phyloP scores from a whole-genome alignment of 2,113 vertebrate species.

The Dipodomys spectabilis region DNA sequence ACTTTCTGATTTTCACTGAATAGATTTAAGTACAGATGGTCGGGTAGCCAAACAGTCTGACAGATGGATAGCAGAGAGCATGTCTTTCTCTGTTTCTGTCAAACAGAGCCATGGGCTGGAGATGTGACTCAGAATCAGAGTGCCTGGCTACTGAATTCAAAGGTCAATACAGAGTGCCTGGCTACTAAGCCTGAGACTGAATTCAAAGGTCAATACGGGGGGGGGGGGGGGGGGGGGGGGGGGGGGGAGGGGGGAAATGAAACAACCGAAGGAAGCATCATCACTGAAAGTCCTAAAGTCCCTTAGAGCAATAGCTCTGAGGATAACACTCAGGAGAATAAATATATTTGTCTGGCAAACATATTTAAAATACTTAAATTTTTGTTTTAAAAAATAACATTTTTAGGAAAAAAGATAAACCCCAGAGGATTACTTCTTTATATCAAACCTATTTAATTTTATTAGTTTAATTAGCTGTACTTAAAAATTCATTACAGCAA shows the following conservation, averaged over 20 bases:
- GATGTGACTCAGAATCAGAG: too few species aligned
- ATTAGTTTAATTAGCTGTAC: slow-evolving; percentile 25
- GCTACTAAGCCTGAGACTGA: too few species aligned
- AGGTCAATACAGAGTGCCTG: too few species aligned
- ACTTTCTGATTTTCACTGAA: slow-evolving; percentile 53
- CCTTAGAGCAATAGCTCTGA: slow-evolving; percentile 48
- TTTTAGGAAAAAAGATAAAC: slow-evolving; percentile 15
- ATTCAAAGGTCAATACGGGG: too few species aligned
- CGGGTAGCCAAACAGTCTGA: not conserved
- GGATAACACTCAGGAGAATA: not conserved
- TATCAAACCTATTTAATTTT: slow-evolving; percentile 54
- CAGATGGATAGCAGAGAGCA: not conserved
- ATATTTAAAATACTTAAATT: slow-evolving; percentile 51
- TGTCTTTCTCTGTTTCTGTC: too few species aligned
- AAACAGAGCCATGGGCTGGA: too few species aligned
- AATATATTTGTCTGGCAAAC: slow-evolving; percentile 25
- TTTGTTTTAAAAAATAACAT: slow-evolving; percentile 37
- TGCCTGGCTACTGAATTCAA: too few species aligned
- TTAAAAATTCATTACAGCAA: slow-evolving; percentile 26
- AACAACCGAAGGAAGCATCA: not conserved
- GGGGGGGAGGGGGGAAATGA: not conserved
- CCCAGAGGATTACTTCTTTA: slow-evolving; percentile 9
- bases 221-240: too few species aligned
- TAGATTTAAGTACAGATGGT: not conserved
- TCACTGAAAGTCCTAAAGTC: slow-evolving; percentile 1